Base-by-base conservation (phyloP, 2,888 invertebrate species). In the Calameuta filiformis region DNA sequence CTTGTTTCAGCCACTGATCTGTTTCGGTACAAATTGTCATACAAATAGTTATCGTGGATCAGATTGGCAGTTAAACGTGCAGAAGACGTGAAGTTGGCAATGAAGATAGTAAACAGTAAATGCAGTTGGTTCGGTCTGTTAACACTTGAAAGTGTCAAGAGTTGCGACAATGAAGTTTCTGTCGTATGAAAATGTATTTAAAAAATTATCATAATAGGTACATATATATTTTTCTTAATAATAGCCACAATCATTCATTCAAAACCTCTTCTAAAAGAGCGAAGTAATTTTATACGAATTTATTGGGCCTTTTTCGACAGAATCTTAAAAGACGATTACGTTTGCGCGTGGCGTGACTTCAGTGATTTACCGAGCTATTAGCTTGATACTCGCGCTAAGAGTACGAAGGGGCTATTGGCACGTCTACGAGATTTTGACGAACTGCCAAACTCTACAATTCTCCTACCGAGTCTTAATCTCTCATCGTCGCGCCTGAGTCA, bases 161-260 rank as follows among this genome's bases (percentile, higher is more conserved):
- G 35, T 15, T 12, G 34, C n/a, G n/a, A 12, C 15, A 11, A 30
- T 34, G 69, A 23, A 34, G 37, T 33, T 34, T 73, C 34, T 9
- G 40, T 23, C 93, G 92, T 11, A 84, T 86, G 35, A 91, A 90
- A 33, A 93, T 93, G 37, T 1, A 93, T 85, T 89, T 30, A 85
- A 89, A 40, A 84, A 88, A 68, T 93, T 89, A 82, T 40, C 1
- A 40, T 23, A 33, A 33, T 33, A 33, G 1, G 15, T 40, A 35
- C 3, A 35, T 37, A 37, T 37, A 35, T 35, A 1, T 56, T 56
- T 23, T 56, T 56, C 31, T 56, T 2, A 9, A 23, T 56, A 4
- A 6, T 23, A 56, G 23, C 56, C 2, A 56, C 23, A 23, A 56
- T 23, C 6, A 56, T 56, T 9, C 56, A 9, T 9, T 9, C 6